Conservation (phyloP, 2,888 invertebrate genomes). For the Oscheius sp. region DNA sequence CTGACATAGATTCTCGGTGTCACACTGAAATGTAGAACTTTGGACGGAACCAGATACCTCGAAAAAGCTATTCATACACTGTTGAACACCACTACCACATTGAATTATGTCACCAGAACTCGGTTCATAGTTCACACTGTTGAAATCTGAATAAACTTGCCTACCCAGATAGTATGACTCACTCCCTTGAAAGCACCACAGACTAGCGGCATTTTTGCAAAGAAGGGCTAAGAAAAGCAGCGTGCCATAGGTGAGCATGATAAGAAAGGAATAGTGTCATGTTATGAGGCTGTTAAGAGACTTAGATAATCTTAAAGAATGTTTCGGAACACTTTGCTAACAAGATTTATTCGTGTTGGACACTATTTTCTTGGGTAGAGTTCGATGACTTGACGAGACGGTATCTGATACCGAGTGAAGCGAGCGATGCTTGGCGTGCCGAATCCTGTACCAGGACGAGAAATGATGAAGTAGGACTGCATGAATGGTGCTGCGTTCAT, state of each 20-base stretch:
- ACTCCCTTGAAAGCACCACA: slow-evolving; percentile 15
- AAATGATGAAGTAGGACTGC: slow-evolving; percentile 2
- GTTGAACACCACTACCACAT: slow-evolving; percentile 8
- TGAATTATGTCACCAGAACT: not conserved
- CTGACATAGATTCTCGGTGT: slow-evolving; percentile 25
- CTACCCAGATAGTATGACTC: not conserved
- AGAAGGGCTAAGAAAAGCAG: slow-evolving; percentile 5
- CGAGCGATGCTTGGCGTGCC: slow-evolving; percentile 1
- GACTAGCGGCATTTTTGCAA: not conserved
- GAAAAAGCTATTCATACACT: not conserved
- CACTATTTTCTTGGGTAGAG: not conserved
- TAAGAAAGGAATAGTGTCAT: slow-evolving; percentile 13
- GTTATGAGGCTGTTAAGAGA: not conserved
- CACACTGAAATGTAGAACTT: slow-evolving; percentile 5
- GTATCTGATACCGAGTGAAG: not conserved
- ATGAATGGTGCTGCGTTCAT: not conserved
- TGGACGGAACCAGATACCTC: not conserved
- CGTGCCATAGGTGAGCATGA: slow-evolving; percentile 9
- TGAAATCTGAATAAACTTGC: not conserved
- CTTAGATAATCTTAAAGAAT: not conserved
- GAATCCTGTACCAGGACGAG: slow-evolving; percentile 4
- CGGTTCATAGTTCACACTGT: slow-evolving; percentile 10
- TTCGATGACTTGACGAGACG: not conserved
- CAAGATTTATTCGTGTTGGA: too few relatives aligned
- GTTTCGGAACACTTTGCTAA: too few relatives aligned